phyloP scores from a whole-genome alignment of 2,888 invertebrate species.

The Tanypteryx hageni region DNA sequence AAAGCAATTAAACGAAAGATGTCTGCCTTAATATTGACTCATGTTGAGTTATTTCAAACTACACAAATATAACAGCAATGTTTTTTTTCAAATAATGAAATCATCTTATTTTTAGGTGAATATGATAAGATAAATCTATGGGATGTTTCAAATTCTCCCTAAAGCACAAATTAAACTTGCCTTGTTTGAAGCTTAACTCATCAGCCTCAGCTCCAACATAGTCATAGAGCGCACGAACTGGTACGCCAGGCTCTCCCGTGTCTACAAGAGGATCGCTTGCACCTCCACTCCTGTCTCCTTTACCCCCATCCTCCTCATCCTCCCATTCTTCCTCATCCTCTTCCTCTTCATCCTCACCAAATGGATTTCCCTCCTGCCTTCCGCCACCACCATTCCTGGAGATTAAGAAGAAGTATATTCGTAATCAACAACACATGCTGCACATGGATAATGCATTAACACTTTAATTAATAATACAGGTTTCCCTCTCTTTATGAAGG shows the following conservation, averaged over 20 bases:
- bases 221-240: slow-evolving; percentile 96
- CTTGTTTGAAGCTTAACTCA: slow-evolving; percentile 97
- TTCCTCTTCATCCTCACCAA: slow-evolving; percentile 79
- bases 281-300: slow-evolving; percentile 87
- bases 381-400: slow-evolving; percentile 50
- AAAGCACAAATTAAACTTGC: slow-evolving; percentile 76
- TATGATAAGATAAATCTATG: too few species aligned
- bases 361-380: slow-evolving; percentile 81
- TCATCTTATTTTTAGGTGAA: too few species aligned
- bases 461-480: too few species aligned
- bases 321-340: slow-evolving; percentile 82
- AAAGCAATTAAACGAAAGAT: too few species aligned
- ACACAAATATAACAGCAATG: too few species aligned
- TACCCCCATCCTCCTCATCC: slow-evolving; percentile 80
- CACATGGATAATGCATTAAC: neutral
- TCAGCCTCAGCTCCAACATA: slow-evolving; percentile 98
- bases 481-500: too few species aligned
- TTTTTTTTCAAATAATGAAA: too few species aligned
- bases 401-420: neutral
- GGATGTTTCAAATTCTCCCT: neutral
- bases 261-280: slow-evolving; percentile 86
- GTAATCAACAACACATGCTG: neutral
- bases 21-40: too few species aligned
- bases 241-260: slow-evolving; percentile 95
- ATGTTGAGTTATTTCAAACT: too few species aligned